Conservation (phyloP, 2,113 vertebrate genomes). For the Clarias batrachus region DNA sequence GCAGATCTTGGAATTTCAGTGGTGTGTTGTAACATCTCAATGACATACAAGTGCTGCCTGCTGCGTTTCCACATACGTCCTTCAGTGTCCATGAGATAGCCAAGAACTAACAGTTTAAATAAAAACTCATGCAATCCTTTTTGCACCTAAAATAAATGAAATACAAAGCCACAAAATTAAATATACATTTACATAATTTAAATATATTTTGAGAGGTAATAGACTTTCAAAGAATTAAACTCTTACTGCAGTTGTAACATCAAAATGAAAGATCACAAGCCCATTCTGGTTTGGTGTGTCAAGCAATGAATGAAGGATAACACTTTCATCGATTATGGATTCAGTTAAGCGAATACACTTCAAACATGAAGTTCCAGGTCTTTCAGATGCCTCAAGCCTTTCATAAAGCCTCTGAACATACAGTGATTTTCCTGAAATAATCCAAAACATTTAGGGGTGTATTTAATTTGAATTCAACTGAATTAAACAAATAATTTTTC, state of each 20-base stretch:
- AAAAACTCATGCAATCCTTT: constrained; percentile 85
- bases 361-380: constrained; percentile 52
- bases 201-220: constrained; percentile 12
- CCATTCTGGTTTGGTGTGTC: constrained; percentile 60
- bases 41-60: constrained; percentile 80
- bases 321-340: constrained; percentile 79
- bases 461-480: background rate
- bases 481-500: background rate
- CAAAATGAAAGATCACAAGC: constrained; percentile 85
- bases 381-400: constrained; percentile 62
- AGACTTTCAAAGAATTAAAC: background rate
- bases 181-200: constrained; percentile 25
- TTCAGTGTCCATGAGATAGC: constrained; percentile 79
- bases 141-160: constrained; percentile 73
- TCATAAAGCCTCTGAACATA: constrained; percentile 81
- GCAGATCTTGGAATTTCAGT: constrained; percentile 64
- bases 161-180: background rate
- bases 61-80: constrained; percentile 88
- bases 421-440: constrained; percentile 84
- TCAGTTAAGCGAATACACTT: constrained; percentile 84
- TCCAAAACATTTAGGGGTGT: constrained; percentile 62
- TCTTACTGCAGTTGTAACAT: constrained; percentile 89
- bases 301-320: constrained; percentile 77
- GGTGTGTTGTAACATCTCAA: constrained; percentile 70
- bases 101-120: constrained; percentile 88